phyloP scores from a whole-genome alignment of 2,113 vertebrate genomes.

The Pomatostomus ruficeps region DNA sequence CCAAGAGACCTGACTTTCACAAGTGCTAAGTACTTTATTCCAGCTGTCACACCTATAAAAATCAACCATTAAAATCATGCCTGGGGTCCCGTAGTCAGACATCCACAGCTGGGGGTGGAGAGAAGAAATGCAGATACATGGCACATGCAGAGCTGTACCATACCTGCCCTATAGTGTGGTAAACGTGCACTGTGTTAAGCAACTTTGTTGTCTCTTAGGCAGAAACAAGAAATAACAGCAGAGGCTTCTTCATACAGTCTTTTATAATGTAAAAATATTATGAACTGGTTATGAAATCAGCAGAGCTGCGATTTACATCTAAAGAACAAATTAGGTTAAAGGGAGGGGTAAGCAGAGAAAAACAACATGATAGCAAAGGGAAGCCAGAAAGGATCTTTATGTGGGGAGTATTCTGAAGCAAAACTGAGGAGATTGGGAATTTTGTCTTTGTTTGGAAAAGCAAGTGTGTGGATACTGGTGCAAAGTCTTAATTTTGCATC shows the following conservation, averaged over 20 bases:
- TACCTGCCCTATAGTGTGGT: rapidly evolving
- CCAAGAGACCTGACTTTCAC: not conserved
- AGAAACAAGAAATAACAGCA: not conserved
- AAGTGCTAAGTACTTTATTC: not conserved
- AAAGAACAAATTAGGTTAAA: not conserved
- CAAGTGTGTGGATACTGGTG: not conserved
- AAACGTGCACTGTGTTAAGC: not conserved
- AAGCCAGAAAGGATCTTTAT: not conserved
- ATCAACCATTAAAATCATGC: not conserved
- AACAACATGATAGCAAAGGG: not conserved
- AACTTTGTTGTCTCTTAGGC: not conserved
- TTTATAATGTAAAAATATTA: not conserved
- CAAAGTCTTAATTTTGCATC: not conserved
- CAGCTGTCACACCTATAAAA: constrained; percentile 50
- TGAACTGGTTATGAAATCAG: not conserved
- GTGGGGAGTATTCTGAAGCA: not conserved
- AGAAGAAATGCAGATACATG: not conserved
- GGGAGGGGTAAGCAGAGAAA: not conserved
- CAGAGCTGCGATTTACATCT: not conserved
- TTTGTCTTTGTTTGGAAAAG: not conserved
- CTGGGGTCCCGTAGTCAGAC: not conserved
- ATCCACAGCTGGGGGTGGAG: not conserved
- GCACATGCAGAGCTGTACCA: not conserved
- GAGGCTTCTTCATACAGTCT: not conserved
- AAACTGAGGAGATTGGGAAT: not conserved